phyloP scores from a whole-genome alignment of 2,888 invertebrate species.

The Philereme vetulata region DNA sequence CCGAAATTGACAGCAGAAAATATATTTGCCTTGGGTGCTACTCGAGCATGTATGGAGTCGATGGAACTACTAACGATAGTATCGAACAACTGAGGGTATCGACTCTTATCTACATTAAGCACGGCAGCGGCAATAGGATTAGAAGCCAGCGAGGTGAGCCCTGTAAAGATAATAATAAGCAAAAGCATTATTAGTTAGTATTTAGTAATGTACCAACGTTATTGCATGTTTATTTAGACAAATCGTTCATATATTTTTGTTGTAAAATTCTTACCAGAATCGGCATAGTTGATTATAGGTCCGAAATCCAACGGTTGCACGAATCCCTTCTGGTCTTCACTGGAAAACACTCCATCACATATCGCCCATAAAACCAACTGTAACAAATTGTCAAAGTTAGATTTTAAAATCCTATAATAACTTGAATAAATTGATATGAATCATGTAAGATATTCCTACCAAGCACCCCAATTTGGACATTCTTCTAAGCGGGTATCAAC shows the following conservation, averaged over 20 bases:
- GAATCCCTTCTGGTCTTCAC: constrained; percentile 71
- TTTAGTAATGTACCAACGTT: background rate
- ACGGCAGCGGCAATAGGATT: constrained; percentile 72
- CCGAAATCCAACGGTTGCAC: constrained; percentile 83
- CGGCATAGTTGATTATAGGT: constrained; percentile 75
- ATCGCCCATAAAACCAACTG: constrained; percentile 75
- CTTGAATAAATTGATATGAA: constrained; percentile 17
- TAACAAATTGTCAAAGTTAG: constrained; percentile 47
- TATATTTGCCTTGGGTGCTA: constrained; percentile 67
- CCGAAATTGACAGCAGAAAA: constrained; percentile 77
- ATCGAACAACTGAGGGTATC: constrained; percentile 75
- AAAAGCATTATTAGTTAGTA: constrained; percentile 38
- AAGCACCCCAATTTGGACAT: constrained; percentile 70
- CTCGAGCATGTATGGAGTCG: constrained; percentile 69
- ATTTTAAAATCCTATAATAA: constrained; percentile 19
- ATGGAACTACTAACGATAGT: constrained; percentile 78
- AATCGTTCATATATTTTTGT: background rate
- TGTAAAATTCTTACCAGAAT: constrained; percentile 57
- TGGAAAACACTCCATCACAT: constrained; percentile 65
- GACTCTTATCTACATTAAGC: constrained; percentile 74
- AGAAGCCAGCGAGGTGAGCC: constrained; percentile 73
- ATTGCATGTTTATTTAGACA: constrained; percentile 1
- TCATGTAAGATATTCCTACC: constrained; percentile 56
- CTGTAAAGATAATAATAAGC: constrained; percentile 65
- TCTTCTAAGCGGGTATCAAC: constrained; percentile 69